These are phyloP conservation scores for Tokudaia tokunoshimensis DNA, from an alignment of 2,797 vertebrate genomes.

Conservation along the genomic window DNA sequence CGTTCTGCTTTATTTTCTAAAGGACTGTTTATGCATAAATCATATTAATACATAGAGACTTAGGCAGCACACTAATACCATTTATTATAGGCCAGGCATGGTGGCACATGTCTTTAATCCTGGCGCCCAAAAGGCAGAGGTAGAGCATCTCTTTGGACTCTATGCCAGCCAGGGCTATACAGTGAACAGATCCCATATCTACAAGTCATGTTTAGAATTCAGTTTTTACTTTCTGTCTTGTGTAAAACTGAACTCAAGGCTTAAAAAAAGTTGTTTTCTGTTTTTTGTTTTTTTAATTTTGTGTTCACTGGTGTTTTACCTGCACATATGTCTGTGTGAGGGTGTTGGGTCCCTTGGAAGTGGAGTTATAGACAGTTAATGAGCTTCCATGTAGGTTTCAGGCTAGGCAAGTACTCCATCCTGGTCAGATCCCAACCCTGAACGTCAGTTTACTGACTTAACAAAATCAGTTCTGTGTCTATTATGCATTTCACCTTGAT, in stretches of 20 bases:
- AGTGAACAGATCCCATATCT: not conserved
- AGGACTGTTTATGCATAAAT: not conserved
- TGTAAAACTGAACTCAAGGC: not conserved
- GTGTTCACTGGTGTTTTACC: not conserved
- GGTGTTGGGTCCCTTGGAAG: not conserved
- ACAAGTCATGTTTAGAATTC: conserved; percentile 34
- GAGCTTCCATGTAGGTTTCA: not conserved
- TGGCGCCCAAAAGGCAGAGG: not conserved
- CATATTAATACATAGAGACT: conserved; percentile 44
- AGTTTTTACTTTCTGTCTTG: not conserved
- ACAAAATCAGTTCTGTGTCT: conserved; percentile 9
- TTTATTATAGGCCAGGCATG: not conserved
- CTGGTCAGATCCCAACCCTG: not conserved
- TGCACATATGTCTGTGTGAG: not conserved
- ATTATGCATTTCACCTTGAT: conserved; percentile 34
- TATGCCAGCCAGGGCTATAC: not conserved
- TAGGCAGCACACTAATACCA: not conserved
- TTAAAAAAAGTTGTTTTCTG: not conserved
- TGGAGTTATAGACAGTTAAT: not conserved
- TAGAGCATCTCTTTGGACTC: not conserved
- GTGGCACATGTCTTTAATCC: not conserved
- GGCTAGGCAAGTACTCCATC: not conserved
- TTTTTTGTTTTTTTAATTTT: not conserved
- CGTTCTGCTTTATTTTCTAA: not conserved
- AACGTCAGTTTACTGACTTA: not conserved